phyloP scores from a whole-genome alignment of 2,113 vertebrate species.

The Platysteira castanea region DNA sequence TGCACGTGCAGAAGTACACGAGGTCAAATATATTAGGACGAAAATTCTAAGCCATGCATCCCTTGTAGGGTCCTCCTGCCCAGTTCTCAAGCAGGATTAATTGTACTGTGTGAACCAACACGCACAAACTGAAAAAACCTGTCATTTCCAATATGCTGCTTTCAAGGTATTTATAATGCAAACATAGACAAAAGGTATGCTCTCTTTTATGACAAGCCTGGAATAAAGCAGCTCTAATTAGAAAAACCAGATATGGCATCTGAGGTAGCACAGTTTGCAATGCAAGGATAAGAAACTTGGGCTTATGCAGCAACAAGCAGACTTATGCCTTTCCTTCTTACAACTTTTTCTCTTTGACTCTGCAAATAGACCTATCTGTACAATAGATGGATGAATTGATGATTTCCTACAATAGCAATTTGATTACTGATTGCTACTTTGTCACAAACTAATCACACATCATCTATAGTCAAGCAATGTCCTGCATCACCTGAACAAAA shows the following conservation, averaged over 20 bases:
- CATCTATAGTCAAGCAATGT: neutral
- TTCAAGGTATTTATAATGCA: slow-evolving; percentile 40
- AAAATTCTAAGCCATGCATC: neutral
- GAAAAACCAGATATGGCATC: slow-evolving; percentile 6
- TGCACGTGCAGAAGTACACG: neutral
- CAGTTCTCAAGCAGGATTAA: neutral
- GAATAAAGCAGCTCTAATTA: slow-evolving; percentile 62
- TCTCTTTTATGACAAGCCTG: slow-evolving; percentile 34
- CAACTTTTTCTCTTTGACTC: neutral
- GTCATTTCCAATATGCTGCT: neutral
- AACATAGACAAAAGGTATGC: slow-evolving; percentile 38
- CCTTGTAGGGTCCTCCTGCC: neutral
- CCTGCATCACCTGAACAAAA: slow-evolving; percentile 22
- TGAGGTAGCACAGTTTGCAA: neutral
- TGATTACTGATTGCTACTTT: slow-evolving; percentile 65
- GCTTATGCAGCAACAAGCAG: neutral
- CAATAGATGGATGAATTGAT: neutral
- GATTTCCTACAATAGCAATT: slow-evolving; percentile 33
- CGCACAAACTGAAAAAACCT: neutral
- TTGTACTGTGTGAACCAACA: neutral
- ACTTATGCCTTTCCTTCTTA: neutral
- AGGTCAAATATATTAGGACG: slow-evolving; percentile 2
- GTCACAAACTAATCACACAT: slow-evolving; percentile 2
- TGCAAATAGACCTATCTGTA: neutral
- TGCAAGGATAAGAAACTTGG: neutral